These are phyloP conservation scores for Pituophis catenifer DNA, from an alignment of 2,113 vertebrate genomes.

Conservation along the genomic window DNA sequence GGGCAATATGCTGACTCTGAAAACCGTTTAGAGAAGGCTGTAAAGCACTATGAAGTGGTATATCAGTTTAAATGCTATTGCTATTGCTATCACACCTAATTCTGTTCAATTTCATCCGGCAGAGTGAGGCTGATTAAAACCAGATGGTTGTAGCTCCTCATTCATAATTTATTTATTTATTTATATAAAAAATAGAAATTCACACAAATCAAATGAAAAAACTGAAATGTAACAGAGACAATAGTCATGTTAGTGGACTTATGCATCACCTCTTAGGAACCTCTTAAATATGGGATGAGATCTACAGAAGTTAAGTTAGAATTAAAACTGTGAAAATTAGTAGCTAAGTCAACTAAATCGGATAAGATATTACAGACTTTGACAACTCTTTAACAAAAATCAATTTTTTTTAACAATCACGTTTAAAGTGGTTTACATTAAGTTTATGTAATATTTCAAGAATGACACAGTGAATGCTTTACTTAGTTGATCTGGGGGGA, in stretches of 20 bases:
- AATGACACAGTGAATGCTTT: no score
- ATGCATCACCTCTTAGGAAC: background rate
- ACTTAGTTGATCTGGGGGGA: background rate
- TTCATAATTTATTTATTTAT: background rate
- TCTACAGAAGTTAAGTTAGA: background rate
- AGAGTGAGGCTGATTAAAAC: background rate
- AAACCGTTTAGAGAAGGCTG: background rate
- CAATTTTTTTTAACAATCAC: background rate
- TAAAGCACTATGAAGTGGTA: background rate
- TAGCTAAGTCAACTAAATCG: background rate
- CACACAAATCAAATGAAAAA: background rate
- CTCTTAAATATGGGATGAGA: background rate
- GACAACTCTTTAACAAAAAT: background rate
- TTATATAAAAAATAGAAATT: background rate
- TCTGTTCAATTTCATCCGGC: background rate
- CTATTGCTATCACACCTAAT: background rate
- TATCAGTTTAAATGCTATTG: background rate
- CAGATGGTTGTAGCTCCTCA: background rate
- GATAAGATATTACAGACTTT: background rate
- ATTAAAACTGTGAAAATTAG: background rate
- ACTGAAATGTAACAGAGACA: background rate
- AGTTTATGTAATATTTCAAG: background rate
- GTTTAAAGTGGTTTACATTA: background rate
- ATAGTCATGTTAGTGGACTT: background rate
- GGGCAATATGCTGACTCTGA: background rate